Evolutionary conservation across 2,797 vertebrate genomes (phyloP).

Genomic region (Macropodus opercularis): DNA sequence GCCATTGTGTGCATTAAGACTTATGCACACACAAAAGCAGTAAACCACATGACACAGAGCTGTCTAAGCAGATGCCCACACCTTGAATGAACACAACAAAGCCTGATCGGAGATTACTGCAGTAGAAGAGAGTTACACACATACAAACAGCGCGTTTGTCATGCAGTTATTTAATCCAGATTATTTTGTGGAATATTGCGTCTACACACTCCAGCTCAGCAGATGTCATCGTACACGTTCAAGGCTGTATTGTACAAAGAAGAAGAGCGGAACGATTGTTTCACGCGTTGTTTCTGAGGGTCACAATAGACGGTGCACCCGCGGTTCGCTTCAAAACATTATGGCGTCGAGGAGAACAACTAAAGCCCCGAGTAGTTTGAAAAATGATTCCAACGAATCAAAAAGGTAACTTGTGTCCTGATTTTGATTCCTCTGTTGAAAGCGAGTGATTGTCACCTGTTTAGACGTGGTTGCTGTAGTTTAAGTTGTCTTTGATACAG

Average conservation of each 20-base stretch:
- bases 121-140: neutral
- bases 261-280: slow-evolving; percentile 10
- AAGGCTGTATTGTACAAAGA: neutral
- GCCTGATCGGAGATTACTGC: neutral
- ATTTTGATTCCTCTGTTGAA: fast-evolving
- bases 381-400: slow-evolving; percentile 24
- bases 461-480: fast-evolving
- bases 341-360: slow-evolving; percentile 73
- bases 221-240: neutral
- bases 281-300: slow-evolving; percentile 26
- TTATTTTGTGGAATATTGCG: no score
- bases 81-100: slow-evolving; percentile 12
- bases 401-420: slow-evolving; percentile 52
- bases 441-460: fast-evolving
- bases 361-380: slow-evolving; percentile 23
- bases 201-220: neutral
- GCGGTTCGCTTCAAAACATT: slow-evolving; percentile 62
- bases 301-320: neutral
- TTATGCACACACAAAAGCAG: slow-evolving; percentile 55
- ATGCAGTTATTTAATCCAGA: no score
- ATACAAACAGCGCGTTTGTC: no score
- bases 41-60: slow-evolving; percentile 37
- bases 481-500: neutral
- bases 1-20: slow-evolving; percentile 69
- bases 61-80: slow-evolving; percentile 45